Evolutionary conservation across 2,797 vertebrate genomes (phyloP).

Genomic region (Coccyzus lansbergi): DNA sequence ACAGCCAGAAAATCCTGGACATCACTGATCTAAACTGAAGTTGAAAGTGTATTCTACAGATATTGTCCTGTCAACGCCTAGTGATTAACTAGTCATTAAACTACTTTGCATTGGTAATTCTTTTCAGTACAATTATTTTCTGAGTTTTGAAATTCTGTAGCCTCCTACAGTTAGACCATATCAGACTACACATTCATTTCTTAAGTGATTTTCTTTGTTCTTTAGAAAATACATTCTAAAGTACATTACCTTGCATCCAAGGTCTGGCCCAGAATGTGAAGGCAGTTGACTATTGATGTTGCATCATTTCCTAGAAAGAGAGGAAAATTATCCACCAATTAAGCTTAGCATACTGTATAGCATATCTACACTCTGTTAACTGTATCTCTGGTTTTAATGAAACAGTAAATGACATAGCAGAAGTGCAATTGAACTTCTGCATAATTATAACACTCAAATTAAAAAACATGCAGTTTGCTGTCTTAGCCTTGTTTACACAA

Average conservation of each 20-base stretch:
- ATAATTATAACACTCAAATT: constrained; percentile 37
- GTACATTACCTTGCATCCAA: constrained; percentile 89
- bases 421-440: constrained; percentile 12
- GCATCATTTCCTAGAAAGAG: constrained; percentile 88
- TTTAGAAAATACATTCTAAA: not conserved
- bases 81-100: not conserved
- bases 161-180: not conserved
- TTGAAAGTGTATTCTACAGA: not conserved
- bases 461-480: constrained; percentile 70
- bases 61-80: not conserved
- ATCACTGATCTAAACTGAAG: not conserved
- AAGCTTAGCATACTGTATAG: not conserved
- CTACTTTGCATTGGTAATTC: not conserved
- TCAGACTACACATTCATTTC: not conserved
- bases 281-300: constrained; percentile 95
- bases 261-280: constrained; percentile 95
- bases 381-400: not conserved
- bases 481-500: constrained; percentile 64
- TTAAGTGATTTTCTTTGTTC: not conserved
- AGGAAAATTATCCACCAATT: constrained; percentile 37
- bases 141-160: not conserved
- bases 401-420: constrained; percentile 35
- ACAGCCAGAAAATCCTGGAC: not conserved
- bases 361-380: not conserved
- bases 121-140: not conserved